Evolutionary conservation across 2,797 vertebrate genomes (phyloP).

Genomic region (Sebastes oblongus): DNA sequence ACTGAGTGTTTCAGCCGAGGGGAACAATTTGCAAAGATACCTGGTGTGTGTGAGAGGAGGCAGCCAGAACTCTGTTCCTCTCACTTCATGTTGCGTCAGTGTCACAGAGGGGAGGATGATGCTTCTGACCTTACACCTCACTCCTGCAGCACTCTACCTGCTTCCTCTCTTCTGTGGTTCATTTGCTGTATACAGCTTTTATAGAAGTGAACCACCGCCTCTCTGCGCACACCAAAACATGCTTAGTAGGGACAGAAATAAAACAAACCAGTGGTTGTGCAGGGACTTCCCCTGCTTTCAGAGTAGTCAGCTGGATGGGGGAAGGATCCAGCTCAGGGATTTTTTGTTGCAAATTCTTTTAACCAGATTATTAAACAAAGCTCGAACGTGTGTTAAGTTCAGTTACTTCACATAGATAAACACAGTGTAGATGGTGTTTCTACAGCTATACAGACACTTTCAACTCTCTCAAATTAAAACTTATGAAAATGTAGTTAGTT

Average conservation of each 20-base stretch:
- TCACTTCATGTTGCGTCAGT: background rate
- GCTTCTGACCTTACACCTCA: too few species aligned
- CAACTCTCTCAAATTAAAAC: too few species aligned
- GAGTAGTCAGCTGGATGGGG: background rate
- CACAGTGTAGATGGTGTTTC: background rate
- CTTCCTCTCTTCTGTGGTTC: constrained; percentile 9
- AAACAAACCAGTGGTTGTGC: background rate
- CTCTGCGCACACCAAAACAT: background rate
- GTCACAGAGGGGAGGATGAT: background rate
- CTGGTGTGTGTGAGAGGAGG: background rate
- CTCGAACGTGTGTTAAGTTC: background rate
- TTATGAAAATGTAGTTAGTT: too few species aligned
- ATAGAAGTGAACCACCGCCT: background rate
- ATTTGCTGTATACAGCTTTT: background rate
- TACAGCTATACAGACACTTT: too few species aligned
- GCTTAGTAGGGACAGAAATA: background rate
- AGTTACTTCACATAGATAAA: background rate
- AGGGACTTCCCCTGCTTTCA: background rate
- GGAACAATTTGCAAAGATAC: background rate
- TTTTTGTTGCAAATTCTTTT: background rate
- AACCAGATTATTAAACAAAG: background rate
- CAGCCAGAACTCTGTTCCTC: background rate
- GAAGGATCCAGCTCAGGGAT: background rate
- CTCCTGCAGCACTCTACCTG: background rate
- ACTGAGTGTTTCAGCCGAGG: background rate